Conservation (phyloP, 2,113 vertebrate genomes). For the Myrmecobius fasciatus region DNA sequence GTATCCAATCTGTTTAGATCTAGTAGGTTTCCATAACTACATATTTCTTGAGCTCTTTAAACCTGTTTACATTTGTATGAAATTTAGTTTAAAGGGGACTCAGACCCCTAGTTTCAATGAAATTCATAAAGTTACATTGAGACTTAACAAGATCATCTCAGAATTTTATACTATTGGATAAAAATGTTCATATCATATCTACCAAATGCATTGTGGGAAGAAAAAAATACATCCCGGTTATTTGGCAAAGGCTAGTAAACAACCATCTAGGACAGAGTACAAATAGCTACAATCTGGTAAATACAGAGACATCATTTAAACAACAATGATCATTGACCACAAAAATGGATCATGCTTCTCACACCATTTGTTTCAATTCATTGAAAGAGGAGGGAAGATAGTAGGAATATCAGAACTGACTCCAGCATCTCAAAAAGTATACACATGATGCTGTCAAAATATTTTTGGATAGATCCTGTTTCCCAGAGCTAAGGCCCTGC, state of each 20-base stretch:
- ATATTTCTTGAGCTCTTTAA: not conserved
- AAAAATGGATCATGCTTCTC: not conserved
- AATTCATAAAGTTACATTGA: not conserved
- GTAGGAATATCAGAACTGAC: not conserved
- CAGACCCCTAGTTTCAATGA: not conserved
- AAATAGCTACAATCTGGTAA: not conserved
- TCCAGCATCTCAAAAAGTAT: not conserved
- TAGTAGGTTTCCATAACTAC: not conserved
- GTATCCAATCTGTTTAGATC: not conserved
- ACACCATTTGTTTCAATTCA: not conserved
- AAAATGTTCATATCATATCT: not conserved
- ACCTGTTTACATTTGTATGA: not conserved
- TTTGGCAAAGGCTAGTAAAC: not conserved
- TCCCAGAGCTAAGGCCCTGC: too few species aligned
- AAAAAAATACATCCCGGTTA: not conserved
- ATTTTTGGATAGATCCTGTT: too few species aligned
- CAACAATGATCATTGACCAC: not conserved
- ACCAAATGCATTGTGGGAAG: not conserved
- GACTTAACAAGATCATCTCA: not conserved
- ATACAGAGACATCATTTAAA: not conserved
- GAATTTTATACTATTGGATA: not conserved
- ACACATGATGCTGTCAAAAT: not conserved
- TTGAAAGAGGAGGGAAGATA: not conserved
- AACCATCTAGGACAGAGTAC: not conserved
- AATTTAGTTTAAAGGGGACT: not conserved